Conservation (phyloP, 2,797 vertebrate species). For the Mareca penelope region DNA sequence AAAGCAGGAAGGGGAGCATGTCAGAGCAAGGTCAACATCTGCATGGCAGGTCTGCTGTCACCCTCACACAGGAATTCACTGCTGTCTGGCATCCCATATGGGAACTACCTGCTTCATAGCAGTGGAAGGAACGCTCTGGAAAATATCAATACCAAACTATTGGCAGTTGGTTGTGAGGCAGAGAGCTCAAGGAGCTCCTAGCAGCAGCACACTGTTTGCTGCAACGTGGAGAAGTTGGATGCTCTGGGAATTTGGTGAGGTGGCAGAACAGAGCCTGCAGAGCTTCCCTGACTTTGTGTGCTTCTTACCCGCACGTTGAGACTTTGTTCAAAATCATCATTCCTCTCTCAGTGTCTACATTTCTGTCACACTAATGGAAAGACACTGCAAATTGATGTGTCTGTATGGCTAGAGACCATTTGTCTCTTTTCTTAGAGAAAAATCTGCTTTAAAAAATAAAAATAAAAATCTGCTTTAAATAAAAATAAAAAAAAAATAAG, state of each 20-base stretch:
- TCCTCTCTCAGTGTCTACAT: background rate
- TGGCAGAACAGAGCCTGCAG: background rate
- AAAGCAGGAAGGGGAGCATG: background rate
- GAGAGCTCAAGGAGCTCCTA: too few relatives aligned
- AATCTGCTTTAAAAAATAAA: background rate
- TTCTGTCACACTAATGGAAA: background rate
- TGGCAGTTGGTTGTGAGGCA: background rate
- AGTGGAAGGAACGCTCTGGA: rapidly evolving
- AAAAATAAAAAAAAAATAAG: background rate
- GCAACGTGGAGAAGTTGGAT: background rate
- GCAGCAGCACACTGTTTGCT: rapidly evolving
- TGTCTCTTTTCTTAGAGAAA: background rate
- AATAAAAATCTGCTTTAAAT: background rate
- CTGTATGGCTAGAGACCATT: background rate
- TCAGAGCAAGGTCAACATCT: background rate
- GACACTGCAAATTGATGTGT: background rate
- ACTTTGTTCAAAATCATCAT: background rate
- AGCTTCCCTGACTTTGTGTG: background rate
- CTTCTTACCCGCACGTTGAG: background rate
- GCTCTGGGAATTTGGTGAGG: rapidly evolving
- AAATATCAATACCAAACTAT: background rate
- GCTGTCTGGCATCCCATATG: rapidly evolving
- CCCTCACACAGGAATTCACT: background rate
- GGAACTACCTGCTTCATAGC: background rate
- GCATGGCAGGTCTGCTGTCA: rapidly evolving